phyloP scores from a whole-genome alignment of 2,797 vertebrate species.

The Sebastes dallii region DNA sequence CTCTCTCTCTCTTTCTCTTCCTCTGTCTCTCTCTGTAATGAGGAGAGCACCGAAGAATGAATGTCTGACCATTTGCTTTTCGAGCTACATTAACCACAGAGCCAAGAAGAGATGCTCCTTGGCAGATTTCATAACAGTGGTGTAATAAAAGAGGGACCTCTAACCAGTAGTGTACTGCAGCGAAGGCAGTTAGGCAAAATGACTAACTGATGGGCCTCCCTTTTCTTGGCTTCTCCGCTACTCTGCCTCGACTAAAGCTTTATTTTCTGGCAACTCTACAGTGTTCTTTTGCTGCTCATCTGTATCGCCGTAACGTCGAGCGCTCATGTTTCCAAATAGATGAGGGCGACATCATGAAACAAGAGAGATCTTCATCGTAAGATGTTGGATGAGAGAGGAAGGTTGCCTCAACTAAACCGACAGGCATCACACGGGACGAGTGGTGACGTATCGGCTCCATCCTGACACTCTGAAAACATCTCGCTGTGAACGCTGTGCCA shows the following conservation, averaged over 20 bases:
- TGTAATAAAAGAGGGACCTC: constrained; percentile 68
- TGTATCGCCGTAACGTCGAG: not conserved
- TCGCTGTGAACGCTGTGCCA: constrained; percentile 39
- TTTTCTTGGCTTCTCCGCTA: constrained; percentile 10
- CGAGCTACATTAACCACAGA: constrained; percentile 79
- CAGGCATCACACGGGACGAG: constrained; percentile 29
- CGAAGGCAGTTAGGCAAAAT: constrained; percentile 58
- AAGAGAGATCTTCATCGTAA: not conserved
- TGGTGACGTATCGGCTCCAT: constrained; percentile 31
- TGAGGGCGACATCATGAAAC: not conserved
- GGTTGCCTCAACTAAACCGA: constrained; percentile 13
- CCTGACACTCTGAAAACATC: constrained; percentile 25
- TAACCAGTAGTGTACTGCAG: constrained; percentile 61
- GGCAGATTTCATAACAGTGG: constrained; percentile 77
- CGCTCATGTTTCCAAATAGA: constrained; percentile 20
- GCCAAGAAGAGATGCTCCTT: constrained; percentile 68
- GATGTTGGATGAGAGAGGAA: constrained; percentile 14
- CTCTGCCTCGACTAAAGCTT: constrained; percentile 21
- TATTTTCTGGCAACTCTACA: constrained; percentile 11
- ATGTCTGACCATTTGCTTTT: constrained; percentile 80
- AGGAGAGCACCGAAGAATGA: constrained; percentile 65
- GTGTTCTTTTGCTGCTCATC: constrained; percentile 15
- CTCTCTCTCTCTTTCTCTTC: constrained; percentile 1
- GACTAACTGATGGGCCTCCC: constrained; percentile 41
- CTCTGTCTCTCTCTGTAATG: constrained; percentile 62